These are phyloP conservation scores for Mystacides longicornis DNA, from an alignment of 2,888 invertebrate genomes.

Conservation along the genomic window DNA sequence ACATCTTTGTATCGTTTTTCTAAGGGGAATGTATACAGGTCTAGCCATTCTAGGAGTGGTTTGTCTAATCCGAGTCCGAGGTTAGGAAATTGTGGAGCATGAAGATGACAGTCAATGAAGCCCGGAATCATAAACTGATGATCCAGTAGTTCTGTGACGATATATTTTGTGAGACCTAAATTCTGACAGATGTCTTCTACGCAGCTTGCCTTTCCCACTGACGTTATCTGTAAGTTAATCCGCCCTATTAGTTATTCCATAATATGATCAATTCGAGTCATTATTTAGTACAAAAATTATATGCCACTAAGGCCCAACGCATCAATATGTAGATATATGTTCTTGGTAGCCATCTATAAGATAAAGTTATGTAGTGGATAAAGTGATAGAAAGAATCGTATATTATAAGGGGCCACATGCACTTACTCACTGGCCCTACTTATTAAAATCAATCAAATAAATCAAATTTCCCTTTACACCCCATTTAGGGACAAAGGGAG, in stretches of 20 bases:
- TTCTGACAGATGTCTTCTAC: constrained; percentile 19
- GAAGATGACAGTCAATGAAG: constrained; percentile 82
- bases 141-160: constrained; percentile 30
- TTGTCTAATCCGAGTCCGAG: constrained; percentile 75
- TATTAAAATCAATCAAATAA: too few species aligned
- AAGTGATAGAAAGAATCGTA: too few species aligned
- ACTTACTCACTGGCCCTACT: too few species aligned
- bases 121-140: constrained; percentile 78
- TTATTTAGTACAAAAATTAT: background rate
- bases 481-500: too few species aligned
- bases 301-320: too few species aligned
- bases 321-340: too few species aligned
- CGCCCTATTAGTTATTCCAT: too few species aligned
- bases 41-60: constrained; percentile 76
- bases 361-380: too few species aligned
- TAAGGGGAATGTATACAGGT: constrained; percentile 76
- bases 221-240: constrained; percentile 35
- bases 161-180: constrained; percentile 15
- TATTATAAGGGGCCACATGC: too few species aligned
- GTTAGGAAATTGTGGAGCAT: constrained; percentile 85
- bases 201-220: constrained; percentile 47
- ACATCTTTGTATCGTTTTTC: constrained; percentile 65
- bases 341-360: too few species aligned
- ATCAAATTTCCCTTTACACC: too few species aligned
- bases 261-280: background rate